Evolutionary conservation across 2,797 vertebrate genomes (phyloP).

Genomic region (Threskiornis aethiopicus): DNA sequence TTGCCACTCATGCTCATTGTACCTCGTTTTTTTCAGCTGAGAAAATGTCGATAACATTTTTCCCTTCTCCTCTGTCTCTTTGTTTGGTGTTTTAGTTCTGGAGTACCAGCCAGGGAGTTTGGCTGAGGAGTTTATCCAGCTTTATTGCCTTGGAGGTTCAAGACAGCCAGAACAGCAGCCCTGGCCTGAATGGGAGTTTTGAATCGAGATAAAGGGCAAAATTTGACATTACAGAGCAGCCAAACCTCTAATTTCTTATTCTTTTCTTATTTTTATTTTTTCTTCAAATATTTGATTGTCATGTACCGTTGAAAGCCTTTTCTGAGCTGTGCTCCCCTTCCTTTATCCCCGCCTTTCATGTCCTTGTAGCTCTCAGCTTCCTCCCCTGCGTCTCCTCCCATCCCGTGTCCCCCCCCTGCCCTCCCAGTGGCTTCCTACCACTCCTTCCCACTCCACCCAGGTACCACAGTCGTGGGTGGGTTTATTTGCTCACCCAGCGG

Average conservation of each 20-base stretch:
- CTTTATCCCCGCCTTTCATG: background rate
- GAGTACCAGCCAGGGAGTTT: background rate
- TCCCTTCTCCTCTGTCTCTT: background rate
- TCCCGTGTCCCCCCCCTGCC: background rate
- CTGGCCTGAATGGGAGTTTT: background rate
- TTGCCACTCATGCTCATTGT: fast-evolving
- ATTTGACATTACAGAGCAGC: background rate
- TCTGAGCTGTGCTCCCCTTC: background rate
- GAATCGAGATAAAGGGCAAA: background rate
- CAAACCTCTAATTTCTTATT: background rate
- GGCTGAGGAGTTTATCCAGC: background rate
- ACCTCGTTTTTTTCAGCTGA: background rate
- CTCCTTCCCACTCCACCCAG: background rate
- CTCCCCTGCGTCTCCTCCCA: background rate
- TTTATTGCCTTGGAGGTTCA: background rate
- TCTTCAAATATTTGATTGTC: background rate
- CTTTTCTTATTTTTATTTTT: background rate
- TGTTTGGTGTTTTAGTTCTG: background rate
- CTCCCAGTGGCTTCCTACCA: background rate
- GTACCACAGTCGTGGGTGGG: background rate
- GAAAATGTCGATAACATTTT: background rate
- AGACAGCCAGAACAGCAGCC: background rate
- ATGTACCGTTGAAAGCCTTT: background rate
- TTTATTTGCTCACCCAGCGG: background rate
- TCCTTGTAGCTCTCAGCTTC: background rate